A percentile compares a stretch with the other conserved stretches of the same genome.
Conservation (phyloP, 1,140 invertebrate species). For the Conus ventricosus region DNA sequence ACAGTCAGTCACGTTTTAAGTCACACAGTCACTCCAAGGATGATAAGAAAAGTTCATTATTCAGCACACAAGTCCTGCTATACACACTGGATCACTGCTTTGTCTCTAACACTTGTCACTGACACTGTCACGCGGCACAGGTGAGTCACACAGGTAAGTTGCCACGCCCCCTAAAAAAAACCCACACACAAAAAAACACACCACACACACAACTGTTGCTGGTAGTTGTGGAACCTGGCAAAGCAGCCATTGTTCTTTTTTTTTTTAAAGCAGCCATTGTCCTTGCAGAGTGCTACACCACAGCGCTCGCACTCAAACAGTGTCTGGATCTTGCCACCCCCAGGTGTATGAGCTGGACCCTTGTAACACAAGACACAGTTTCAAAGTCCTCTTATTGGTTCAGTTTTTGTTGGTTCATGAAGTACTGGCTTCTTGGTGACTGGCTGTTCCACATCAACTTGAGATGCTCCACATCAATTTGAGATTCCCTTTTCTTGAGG, state of each 20-base stretch:
- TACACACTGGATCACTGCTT: too few species aligned
- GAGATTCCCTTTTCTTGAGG: not conserved
- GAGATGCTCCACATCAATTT: not conserved
- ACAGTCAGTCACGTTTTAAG: too few species aligned
- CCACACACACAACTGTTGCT: not conserved
- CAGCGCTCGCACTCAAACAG: not conserved
- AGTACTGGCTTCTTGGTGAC: not conserved
- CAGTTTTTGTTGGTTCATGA: not conserved
- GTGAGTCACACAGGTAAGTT: too few species aligned
- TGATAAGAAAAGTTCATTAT: too few species aligned
- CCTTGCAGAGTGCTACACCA: conserved; percentile 1
- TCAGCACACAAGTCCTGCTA: too few species aligned
- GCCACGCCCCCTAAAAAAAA: too few species aligned
- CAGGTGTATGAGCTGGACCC: not conserved
- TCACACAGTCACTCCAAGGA: too few species aligned
- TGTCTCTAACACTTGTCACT: too few species aligned
- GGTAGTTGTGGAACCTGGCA: not conserved
- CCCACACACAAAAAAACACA: too few species aligned
- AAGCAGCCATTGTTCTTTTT: not conserved
- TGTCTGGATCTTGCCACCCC: not conserved
- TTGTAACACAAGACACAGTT: not conserved
- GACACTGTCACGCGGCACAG: too few species aligned
- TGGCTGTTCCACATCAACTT: not conserved
- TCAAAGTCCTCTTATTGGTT: not conserved
- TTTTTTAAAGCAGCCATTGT: too few species aligned